Conservation (phyloP, 1,140 invertebrate genomes). For the Lineus longissimus region DNA sequence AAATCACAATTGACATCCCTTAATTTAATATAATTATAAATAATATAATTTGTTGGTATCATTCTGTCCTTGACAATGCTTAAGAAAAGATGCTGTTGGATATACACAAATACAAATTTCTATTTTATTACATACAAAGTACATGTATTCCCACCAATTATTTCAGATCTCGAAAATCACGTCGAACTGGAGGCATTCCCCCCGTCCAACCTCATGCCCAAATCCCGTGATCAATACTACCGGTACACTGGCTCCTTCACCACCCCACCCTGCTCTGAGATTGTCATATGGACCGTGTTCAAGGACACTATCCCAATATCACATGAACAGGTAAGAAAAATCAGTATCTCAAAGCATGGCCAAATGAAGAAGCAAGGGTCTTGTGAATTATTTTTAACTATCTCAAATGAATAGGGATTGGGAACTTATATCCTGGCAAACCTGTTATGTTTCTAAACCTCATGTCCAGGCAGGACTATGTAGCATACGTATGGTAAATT, state of each 20-base stretch:
- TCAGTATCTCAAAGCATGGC: background rate
- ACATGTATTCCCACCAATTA: no score
- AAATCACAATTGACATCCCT: no score
- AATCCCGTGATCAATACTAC: conserved; percentile 49
- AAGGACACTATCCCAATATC: conserved; percentile 63
- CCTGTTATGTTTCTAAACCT: no score
- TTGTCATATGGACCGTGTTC: conserved; percentile 71
- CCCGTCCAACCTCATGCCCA: conserved; percentile 10
- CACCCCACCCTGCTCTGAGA: conserved; percentile 69
- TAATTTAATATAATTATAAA: no score
- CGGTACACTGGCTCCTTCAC: conserved; percentile 72
- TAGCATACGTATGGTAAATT: no score
- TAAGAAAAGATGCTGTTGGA: no score
- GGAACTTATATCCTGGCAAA: conserved; percentile 36
- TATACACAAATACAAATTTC: no score
- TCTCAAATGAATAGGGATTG: conserved; percentile 37
- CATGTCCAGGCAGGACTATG: no score
- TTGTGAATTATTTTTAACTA: conserved; percentile 20
- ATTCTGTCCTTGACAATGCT: no score
- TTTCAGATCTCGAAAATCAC: background rate
- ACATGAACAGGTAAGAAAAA: conserved; percentile 61
- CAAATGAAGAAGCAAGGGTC: no score
- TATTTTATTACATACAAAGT: no score
- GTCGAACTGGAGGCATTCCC: background rate
- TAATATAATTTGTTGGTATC: no score